A percentile compares a stretch with the other conserved stretches of the same genome.
These are phyloP conservation scores for Plebejus melissa DNA, from an alignment of 2,888 invertebrate species.

Conservation along the genomic window DNA sequence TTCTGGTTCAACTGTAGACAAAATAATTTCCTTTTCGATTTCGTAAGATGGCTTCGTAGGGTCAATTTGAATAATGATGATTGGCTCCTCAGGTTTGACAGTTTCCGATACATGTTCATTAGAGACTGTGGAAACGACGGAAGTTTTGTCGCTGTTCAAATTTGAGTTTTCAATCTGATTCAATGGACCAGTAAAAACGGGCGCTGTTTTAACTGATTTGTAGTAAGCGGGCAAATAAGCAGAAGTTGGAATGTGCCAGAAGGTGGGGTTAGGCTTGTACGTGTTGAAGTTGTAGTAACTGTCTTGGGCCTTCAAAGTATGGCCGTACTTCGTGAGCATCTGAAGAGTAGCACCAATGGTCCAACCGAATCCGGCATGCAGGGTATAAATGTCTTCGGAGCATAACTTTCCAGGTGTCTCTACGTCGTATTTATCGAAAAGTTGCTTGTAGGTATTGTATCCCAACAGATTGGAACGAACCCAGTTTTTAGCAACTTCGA, in stretches of 20 bases:
- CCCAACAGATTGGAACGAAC: slow-evolving; percentile 82
- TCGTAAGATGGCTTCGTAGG: slow-evolving; percentile 9
- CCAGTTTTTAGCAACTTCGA: slow-evolving; percentile 83
- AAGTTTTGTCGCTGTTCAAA: background rate
- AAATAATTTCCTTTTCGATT: background rate
- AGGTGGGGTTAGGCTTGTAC: slow-evolving; percentile 1
- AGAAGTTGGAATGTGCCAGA: slow-evolving; percentile 14
- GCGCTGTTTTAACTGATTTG: slow-evolving; percentile 9
- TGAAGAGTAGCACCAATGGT: slow-evolving; percentile 79
- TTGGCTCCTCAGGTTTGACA: slow-evolving; percentile 11
- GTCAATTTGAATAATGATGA: slow-evolving; percentile 2
- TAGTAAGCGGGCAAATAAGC: slow-evolving; percentile 25
- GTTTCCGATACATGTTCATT: slow-evolving; percentile 1
- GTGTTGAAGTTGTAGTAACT: slow-evolving; percentile 21
- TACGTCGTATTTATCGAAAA: slow-evolving; percentile 86
- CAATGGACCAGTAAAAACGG: slow-evolving; percentile 3
- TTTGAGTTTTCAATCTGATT: background rate
- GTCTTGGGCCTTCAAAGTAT: slow-evolving; percentile 20
- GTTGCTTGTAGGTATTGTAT: slow-evolving; percentile 77
- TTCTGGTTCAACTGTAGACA: background rate
- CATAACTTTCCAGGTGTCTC: slow-evolving; percentile 81
- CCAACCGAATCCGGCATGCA: slow-evolving; percentile 89
- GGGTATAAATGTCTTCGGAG: slow-evolving; percentile 88
- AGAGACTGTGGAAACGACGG: background rate
- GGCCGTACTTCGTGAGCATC: slow-evolving; percentile 26